phyloP scores from a whole-genome alignment of 2,888 invertebrate species.

The Microchrysa polita region DNA sequence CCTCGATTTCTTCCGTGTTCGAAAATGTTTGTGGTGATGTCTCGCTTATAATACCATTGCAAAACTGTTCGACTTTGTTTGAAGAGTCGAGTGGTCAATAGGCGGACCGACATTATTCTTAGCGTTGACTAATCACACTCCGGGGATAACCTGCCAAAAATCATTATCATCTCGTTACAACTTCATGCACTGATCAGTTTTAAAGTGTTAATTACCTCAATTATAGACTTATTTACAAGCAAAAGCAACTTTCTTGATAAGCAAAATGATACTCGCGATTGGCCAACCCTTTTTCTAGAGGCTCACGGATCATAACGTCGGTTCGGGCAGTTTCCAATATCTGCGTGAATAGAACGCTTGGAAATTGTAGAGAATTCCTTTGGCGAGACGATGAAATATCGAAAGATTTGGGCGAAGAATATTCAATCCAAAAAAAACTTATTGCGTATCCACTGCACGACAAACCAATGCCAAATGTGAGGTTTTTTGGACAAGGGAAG shows the following conservation, averaged over 20 bases:
- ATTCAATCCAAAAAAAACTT: not conserved
- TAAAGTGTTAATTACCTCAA: not conserved
- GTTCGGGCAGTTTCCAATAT: not conserved
- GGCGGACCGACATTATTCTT: slow-evolving; percentile 68
- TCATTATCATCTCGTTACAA: no score
- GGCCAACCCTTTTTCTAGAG: slow-evolving; percentile 21
- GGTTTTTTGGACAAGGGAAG: not conserved
- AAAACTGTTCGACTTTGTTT: slow-evolving; percentile 71
- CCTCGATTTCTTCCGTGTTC: slow-evolving; percentile 61
- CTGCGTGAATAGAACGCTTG: not conserved
- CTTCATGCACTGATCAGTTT: no score
- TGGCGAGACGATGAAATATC: not conserved
- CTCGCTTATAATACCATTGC: slow-evolving; percentile 66
- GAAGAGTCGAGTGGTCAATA: slow-evolving; percentile 67
- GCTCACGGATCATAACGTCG: slow-evolving; percentile 4
- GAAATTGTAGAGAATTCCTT: not conserved
- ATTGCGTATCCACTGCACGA: slow-evolving; percentile 23
- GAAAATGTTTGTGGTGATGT: slow-evolving; percentile 66
- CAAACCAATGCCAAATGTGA: no score
- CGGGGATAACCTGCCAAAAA: slow-evolving; percentile 13
- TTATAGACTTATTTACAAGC: not conserved
- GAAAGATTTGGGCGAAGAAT: not conserved
- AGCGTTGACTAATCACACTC: not conserved
- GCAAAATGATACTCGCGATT: not conserved
- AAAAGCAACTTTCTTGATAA: not conserved